Evolutionary conservation across 2,888 invertebrate genomes (phyloP), one percentile per base, ranked within the genome.

Genomic region (Ectobius pallidus): DNA sequence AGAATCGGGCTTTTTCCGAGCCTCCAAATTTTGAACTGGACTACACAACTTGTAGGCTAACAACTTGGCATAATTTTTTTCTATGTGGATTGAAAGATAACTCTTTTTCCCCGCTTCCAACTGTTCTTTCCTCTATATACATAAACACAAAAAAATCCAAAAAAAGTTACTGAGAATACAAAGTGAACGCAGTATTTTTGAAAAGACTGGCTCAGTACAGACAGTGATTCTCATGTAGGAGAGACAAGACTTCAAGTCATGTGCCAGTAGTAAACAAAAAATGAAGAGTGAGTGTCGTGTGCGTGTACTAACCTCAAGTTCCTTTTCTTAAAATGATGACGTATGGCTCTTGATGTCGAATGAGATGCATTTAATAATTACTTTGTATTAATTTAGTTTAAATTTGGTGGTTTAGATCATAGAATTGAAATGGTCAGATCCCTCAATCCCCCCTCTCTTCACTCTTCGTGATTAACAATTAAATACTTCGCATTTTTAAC

Each of bases 181-280:
- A 61, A 68, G 69, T 69, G 69, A 72, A 69, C 46, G 52, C 62
- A 73, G 63, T 65, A 70, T 73, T 73, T 70, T 49, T 46, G 14
- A 72, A 52, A 49, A 74, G 74, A 74, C 74, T 74, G 74, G 72
- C 72, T 55, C 11, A n/a, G n/a, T n/a, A 25, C 32, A 20, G 44
- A 30, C 58, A 58, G 68, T 30, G 68, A 52, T 27, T 46, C 61
- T 62, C 61, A 46, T 9, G 34, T 42, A 46, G 39, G 65, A 69
- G 74, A 71, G 63, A 62, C n/a, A 70, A 73, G 73, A 70, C 70
- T 70, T 73, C 42, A 65, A 44, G n/a, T 27, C 18, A 44, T 14
- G 65, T 44, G 65, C 65, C 65, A 65, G 65, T 65, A 27, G 27
- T 39, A 42, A 34, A n/a, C n/a, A n/a, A n/a, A n/a, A n/a, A n/a